Conservation (phyloP, 2,113 vertebrate species). For the Ibidorhyncha struthersii region DNA sequence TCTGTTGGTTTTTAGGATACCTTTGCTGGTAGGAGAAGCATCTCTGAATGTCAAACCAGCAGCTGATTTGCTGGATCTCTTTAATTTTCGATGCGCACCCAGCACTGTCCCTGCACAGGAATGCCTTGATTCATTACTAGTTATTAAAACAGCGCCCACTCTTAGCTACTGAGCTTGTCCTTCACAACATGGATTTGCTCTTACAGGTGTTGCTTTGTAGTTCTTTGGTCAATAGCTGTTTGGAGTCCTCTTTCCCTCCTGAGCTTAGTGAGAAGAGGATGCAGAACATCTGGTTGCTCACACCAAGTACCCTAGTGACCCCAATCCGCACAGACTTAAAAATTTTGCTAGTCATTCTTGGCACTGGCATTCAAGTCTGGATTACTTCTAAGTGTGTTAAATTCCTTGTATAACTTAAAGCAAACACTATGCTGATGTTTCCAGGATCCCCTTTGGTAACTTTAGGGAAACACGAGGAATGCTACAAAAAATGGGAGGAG, state of each 20-base stretch:
- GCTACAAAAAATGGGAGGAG: background rate
- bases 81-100: background rate
- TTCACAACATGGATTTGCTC: background rate
- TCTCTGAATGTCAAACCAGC: background rate
- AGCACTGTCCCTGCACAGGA: background rate
- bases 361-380: background rate
- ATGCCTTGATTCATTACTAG: background rate
- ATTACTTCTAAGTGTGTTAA: background rate
- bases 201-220: background rate
- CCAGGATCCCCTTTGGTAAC: background rate
- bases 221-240: background rate
- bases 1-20: background rate
- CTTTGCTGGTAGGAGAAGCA: background rate
- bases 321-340: background rate
- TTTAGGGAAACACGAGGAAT: background rate
- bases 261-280: background rate
- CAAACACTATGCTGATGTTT: background rate
- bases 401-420: background rate
- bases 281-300: background rate
- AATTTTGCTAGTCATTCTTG: slow-evolving; percentile 1
- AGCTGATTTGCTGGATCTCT: background rate
- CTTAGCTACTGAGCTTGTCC: background rate
- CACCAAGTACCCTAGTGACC: background rate
- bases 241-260: background rate
- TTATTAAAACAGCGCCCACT: background rate